Base-by-base conservation (phyloP, 1,140 invertebrate genomes). In the Bemisia tabaci region DNA sequence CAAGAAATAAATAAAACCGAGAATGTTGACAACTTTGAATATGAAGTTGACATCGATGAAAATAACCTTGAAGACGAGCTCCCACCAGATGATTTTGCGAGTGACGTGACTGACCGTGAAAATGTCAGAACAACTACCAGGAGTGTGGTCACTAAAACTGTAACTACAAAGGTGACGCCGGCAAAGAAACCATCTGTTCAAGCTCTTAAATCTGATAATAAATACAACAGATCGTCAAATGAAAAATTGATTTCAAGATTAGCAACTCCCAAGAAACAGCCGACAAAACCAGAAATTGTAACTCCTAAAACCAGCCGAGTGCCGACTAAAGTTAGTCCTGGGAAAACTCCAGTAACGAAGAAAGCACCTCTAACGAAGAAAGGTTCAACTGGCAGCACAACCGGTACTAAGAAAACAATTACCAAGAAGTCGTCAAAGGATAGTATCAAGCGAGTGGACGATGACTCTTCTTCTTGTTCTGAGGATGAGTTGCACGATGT, bases 41-140 rank as follows among this genome's bases (percentile, higher is more conserved):
- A 26, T 24, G 60, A 68, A 26, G 25, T 39, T n/a, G 62, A 64
- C 17, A 22, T 65, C 26, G 64, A 70, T 63, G 22, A 64, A 24
- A 68, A 64, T 63, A 71, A 71, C 63, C 59, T 75, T 23, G 72
- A 73, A 62, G 68, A 74, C 63, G 73, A 73, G 68, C 25, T 68
- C n/a, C 73, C 72, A 22, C 74, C 74, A 9, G 72, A 74, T 24
- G 69, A 70, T 61, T 75, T 74, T 68, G 66, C 69, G 23, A 70
- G 67, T 24, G 74, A 73, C 12, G 60, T 68, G 17, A 68, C 72
- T 48, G 67, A 73, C 22, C 62, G 67, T 27, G 22, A 48, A 12
- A 70, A 65, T 27, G 65, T 68, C 26, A 69, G 66, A 48, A 62
- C 26, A 26, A 60, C n/a, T 26, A 26, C 64, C 26, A 22, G 25